These are phyloP conservation scores for Percopsis transmontana DNA, from an alignment of 2,113 vertebrate species.

Conservation along the genomic window DNA sequence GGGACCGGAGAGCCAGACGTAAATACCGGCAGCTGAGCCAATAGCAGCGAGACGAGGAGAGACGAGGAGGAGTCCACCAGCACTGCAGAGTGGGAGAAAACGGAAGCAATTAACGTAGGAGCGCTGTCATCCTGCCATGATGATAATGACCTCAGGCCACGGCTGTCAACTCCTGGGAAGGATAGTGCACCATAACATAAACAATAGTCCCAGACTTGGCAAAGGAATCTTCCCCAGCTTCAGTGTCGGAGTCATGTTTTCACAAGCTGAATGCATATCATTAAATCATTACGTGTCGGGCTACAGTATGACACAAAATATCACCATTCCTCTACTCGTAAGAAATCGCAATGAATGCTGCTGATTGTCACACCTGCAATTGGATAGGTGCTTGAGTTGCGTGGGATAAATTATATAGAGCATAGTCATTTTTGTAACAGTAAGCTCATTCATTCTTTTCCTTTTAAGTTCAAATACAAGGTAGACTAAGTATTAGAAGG, in stretches of 20 bases:
- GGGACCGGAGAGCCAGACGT: conserved; percentile 69
- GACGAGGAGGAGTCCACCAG: conserved; percentile 79
- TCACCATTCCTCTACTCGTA: conserved; percentile 46
- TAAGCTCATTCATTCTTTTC: conserved; percentile 74
- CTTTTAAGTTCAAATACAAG: conserved; percentile 76
- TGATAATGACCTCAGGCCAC: conserved; percentile 65
- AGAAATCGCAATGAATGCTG: conserved; percentile 62
- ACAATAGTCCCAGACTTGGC: conserved; percentile 73
- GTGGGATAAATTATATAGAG: conserved; percentile 70
- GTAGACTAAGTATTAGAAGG: conserved; percentile 69
- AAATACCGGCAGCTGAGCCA: conserved; percentile 79
- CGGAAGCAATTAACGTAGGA: conserved; percentile 70
- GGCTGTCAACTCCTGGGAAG: conserved; percentile 61
- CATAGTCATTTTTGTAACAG: conserved; percentile 67
- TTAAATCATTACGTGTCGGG: conserved; percentile 58
- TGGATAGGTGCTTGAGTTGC: conserved; percentile 63
- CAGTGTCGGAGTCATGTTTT: conserved; percentile 69
- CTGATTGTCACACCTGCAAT: conserved; percentile 76
- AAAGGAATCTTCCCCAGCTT: conserved; percentile 33
- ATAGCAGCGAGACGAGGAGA: conserved; percentile 78
- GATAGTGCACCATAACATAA: conserved; percentile 71
- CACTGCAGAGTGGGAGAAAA: conserved; percentile 70
- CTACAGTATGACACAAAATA: conserved; percentile 62
- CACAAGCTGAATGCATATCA: conserved; percentile 65
- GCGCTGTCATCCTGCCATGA: conserved; percentile 66